Evolutionary conservation across 2,113 vertebrate species (phyloP).

Genomic region (Steatornis caripensis): DNA sequence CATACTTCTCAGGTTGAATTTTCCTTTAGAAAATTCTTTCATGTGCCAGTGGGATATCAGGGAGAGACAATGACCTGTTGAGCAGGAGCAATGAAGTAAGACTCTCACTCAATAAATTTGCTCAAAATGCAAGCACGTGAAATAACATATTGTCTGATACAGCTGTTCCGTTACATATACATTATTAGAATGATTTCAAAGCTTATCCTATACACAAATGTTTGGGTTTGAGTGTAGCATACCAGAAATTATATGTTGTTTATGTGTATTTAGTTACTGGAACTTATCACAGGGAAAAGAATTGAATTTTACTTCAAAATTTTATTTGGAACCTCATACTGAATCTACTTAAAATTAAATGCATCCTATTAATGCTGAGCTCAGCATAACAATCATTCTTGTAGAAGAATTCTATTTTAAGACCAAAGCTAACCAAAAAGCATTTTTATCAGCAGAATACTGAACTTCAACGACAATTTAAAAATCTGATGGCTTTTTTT

Average conservation of each 20-base stretch:
- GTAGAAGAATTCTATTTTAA: not conserved
- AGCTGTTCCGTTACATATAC: not conserved
- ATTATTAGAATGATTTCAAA: not conserved
- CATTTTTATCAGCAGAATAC: not conserved
- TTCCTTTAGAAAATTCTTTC: not conserved
- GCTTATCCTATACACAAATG: not conserved
- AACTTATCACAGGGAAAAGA: not conserved
- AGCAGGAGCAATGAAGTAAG: not conserved
- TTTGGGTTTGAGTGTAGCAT: not conserved
- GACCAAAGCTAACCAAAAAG: not conserved
- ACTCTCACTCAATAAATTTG: conserved; percentile 7
- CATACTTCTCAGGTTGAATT: not conserved
- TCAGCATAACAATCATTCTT: not conserved
- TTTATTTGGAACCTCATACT: not conserved
- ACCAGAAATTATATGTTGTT: not conserved
- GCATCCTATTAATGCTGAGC: not conserved
- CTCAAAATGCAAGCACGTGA: not conserved
- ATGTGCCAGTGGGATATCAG: not conserved
- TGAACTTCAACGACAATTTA: not conserved
- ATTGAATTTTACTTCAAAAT: not conserved
- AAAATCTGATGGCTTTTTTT: not conserved
- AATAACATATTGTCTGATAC: not conserved
- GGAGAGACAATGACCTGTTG: not conserved
- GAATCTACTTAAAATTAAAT: not conserved
- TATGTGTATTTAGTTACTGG: not conserved